Percentiles rank a stretch among this genome's conserved stretches.
Conservation (phyloP, 2,888 invertebrate genomes). For the Uropetala carovei region DNA sequence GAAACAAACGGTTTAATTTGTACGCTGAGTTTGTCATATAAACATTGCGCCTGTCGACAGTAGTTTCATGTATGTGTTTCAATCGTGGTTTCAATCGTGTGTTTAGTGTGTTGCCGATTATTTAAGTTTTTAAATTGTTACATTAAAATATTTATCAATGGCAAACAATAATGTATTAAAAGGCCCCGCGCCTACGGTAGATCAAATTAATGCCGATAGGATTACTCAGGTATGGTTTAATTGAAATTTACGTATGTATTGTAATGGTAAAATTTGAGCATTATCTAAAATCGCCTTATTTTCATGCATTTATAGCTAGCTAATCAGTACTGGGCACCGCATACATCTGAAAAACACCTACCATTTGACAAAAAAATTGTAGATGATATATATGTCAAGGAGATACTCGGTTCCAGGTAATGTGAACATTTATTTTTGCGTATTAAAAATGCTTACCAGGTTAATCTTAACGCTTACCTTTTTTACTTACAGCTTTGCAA, state of each 20-base stretch:
- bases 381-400: slow-evolving; percentile 91
- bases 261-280: not conserved
- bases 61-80: not conserved
- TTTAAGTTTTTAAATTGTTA: not conserved
- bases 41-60: not conserved
- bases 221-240: slow-evolving; percentile 87
- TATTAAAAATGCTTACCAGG: too few species aligned
- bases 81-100: not conserved
- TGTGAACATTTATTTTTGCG: too few species aligned
- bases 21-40: not conserved
- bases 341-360: slow-evolving; percentile 84
- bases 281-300: not conserved
- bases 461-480: slow-evolving; percentile 66
- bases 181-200: slow-evolving; percentile 85
- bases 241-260: slow-evolving; percentile 67
- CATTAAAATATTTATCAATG: not conserved
- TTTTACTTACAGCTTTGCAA: slow-evolving; percentile 81
- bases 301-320: slow-evolving; percentile 82
- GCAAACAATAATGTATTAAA: slow-evolving; percentile 69
- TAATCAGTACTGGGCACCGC: slow-evolving; percentile 94
- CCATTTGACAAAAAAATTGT: slow-evolving; percentile 88
- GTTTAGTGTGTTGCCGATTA: not conserved
- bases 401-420: slow-evolving; percentile 89
- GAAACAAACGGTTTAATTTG: not conserved
- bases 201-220: slow-evolving; percentile 93